Base-by-base conservation (phyloP, 2,797 vertebrate species). In the Otus scops region DNA sequence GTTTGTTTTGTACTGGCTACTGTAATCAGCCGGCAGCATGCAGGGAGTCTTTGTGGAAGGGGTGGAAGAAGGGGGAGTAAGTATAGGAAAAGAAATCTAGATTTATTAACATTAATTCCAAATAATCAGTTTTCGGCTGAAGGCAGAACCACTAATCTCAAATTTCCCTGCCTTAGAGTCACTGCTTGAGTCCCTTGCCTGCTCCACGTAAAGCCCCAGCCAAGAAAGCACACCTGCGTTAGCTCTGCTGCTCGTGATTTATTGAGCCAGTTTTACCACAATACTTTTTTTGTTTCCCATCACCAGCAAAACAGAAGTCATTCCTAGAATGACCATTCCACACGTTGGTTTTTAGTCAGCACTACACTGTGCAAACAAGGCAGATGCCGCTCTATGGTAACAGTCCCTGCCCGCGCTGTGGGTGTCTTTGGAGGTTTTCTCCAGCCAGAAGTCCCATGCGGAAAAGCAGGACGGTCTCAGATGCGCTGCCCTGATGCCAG, bases 221-320 rank as follows among this genome's bases (percentile, higher is more conserved):
- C 91, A 90, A 88, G 69, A 84, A 91, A 96, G 76, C 83, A 82
- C 94, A 96, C 93, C 95, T 96, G 94, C 63, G 17, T 78, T 94
- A 73, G 34, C 79, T 96, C 87, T 6, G 10, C 79, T 88, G 65
- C 87, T 81, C 6, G 1, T 85, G 71, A 88, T 93, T 95, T 84
- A 94, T 60, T 39, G 85, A 90, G 27, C 54, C 4, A 17, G 69
- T 70, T 73, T 76, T 36, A 78, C 74, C 59, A 83, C 89, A 89
- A 13, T 14, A 9, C 28, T 53, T 71, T 57, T 81, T 68, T 71
- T 74, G 50, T 90, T 88, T 82, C 90, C 39, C 60, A 64, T 60
- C 91, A 50, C 73, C 36, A 57, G 53, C 38, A 60, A 57, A 77
- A 38, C 34, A 41, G 59, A 77, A 93, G 54, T 26, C 9, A 57